Evolutionary conservation across 2,113 vertebrate species (phyloP).

Genomic region (Peromyscus leucopus): DNA sequence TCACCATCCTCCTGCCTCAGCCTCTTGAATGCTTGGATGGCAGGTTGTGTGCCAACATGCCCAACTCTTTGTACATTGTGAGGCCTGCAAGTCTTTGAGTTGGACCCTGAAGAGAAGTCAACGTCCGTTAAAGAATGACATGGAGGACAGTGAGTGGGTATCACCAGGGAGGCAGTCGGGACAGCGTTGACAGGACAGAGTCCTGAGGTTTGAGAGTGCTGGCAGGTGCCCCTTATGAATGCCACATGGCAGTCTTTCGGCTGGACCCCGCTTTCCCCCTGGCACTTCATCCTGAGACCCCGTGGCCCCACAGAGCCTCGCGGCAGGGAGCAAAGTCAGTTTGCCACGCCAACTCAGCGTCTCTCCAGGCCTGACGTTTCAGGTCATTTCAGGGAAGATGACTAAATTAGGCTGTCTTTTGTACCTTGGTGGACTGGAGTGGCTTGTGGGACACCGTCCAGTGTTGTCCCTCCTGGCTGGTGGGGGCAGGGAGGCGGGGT

Average conservation of each 20-base stretch:
- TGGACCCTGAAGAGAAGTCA: not conserved
- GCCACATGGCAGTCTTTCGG: not conserved
- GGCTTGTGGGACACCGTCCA: constrained; percentile 56
- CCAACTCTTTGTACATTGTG: not conserved
- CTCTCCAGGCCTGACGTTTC: not conserved
- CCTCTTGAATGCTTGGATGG: not conserved
- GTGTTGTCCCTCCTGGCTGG: constrained; percentile 36
- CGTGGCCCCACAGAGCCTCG: not conserved
- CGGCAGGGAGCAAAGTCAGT: not conserved
- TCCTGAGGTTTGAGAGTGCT: not conserved
- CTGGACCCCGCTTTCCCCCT: not conserved
- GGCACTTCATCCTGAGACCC: not conserved
- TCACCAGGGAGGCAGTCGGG: not conserved
- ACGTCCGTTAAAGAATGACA: not conserved
- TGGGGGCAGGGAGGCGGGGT: not conserved
- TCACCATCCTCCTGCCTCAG: not conserved
- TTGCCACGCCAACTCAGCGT: not conserved
- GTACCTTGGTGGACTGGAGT: constrained; percentile 41
- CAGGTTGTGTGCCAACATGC: not conserved
- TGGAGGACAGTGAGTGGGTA: not conserved
- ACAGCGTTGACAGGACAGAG: not conserved
- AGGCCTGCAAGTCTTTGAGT: not conserved
- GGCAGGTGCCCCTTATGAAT: not conserved
- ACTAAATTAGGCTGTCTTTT: constrained; percentile 53
- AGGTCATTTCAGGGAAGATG: constrained; percentile 70